A percentile compares a stretch with the other conserved stretches of the same genome.
Conservation (phyloP, 2,888 invertebrate genomes). For the Caenorhabditis plicata region DNA sequence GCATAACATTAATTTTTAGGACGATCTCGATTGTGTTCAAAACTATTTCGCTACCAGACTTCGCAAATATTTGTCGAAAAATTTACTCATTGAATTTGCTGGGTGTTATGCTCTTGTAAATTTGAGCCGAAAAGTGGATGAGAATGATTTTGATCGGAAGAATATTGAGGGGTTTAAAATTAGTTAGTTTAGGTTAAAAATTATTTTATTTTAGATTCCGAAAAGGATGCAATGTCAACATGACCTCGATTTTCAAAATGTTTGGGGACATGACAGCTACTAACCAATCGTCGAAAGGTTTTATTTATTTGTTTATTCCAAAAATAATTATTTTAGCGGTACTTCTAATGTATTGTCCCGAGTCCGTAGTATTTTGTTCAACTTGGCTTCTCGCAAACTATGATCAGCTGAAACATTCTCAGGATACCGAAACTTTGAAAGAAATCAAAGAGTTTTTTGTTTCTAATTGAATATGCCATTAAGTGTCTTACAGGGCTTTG, state of each 20-base stretch:
- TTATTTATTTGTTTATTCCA: too few species aligned
- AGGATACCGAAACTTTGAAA: conserved; percentile 6
- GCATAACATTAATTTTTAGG: too few species aligned
- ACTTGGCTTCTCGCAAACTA: conserved; percentile 21
- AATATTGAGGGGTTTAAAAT: conserved; percentile 10
- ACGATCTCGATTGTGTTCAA: too few species aligned
- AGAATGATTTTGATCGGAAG: conserved; percentile 4
- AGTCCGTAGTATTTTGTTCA: conserved; percentile 20
- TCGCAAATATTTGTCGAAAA: neutral
- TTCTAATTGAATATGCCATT: neutral
- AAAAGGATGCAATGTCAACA: too few species aligned
- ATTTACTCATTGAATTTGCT: conserved; percentile 29
- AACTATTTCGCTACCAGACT: too few species aligned
- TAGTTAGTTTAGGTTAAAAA: too few species aligned
- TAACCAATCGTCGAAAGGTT: too few species aligned
- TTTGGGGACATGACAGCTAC: too few species aligned
- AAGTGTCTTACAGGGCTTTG: conserved; percentile 16
- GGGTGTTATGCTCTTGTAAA: conserved; percentile 17
- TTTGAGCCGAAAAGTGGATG: conserved; percentile 12
- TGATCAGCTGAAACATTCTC: neutral
- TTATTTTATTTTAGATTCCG: too few species aligned
- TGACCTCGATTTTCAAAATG: too few species aligned
- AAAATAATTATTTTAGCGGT: too few species aligned
- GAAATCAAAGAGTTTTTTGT: conserved; percentile 24
- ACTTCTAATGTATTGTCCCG: conserved; percentile 10